Conservation (phyloP, 2,888 invertebrate species). For the Mystacides longicornis region DNA sequence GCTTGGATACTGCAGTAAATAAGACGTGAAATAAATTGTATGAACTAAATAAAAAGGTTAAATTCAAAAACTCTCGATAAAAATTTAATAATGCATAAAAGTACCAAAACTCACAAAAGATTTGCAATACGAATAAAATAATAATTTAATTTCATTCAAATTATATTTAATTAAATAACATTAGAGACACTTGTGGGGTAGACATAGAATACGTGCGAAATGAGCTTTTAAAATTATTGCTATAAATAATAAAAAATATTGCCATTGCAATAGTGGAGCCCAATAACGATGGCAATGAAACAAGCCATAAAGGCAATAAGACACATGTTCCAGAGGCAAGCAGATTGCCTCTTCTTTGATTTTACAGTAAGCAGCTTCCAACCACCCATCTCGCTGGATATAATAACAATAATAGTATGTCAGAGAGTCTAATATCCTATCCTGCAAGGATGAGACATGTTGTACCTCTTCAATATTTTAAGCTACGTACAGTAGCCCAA, state of each 20-base stretch:
- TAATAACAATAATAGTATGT: not conserved
- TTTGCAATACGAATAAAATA: too few species aligned
- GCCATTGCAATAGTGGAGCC: not conserved
- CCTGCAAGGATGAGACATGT: not conserved
- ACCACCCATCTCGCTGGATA: not conserved
- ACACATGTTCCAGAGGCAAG: conserved; percentile 41
- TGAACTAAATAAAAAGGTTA: too few species aligned
- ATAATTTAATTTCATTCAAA: too few species aligned
- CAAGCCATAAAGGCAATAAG: conserved; percentile 46
- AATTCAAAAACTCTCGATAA: too few species aligned
- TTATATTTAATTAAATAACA: too few species aligned
- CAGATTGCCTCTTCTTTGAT: conserved; percentile 6
- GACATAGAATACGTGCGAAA: not conserved
- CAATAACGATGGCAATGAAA: conserved; percentile 36
- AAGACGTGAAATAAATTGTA: too few species aligned
- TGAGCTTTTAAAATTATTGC: not conserved
- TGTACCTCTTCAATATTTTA: not conserved
- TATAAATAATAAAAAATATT: not conserved
- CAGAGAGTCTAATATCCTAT: not conserved
- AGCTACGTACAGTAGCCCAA: not conserved
- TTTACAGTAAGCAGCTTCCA: conserved; percentile 4
- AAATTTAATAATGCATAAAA: too few species aligned
- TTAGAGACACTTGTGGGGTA: not conserved
- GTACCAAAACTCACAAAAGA: too few species aligned
- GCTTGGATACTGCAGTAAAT: too few species aligned